Percentiles rank a stretch among this genome's conserved stretches.
phyloP scores from a whole-genome alignment of 2,113 vertebrate species.

The Toxotes chatareus region DNA sequence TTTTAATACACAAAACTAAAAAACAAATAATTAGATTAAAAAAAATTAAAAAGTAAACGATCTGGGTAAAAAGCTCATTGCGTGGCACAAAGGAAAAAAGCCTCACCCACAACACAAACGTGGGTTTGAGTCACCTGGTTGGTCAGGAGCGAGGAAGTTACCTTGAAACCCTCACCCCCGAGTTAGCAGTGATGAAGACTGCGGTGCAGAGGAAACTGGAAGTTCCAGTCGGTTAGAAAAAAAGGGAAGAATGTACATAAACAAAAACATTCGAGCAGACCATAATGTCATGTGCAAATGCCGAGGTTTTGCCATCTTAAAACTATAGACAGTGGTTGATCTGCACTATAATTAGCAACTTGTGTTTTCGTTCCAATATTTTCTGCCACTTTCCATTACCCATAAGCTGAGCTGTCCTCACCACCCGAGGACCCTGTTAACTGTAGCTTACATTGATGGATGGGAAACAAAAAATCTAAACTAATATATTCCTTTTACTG shows the following conservation, averaged over 20 bases:
- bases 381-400: not conserved
- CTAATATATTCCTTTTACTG: not conserved
- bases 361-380: not conserved
- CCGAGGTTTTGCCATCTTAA: not conserved
- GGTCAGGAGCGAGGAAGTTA: no score
- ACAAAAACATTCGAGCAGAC: not conserved
- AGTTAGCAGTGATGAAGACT: not conserved
- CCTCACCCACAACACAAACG: no score
- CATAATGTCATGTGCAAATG: not conserved
- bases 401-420: not conserved
- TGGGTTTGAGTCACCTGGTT: no score
- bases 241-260: not conserved
- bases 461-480: not conserved
- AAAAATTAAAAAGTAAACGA: no score
- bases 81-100: no score
- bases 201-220: not conserved
- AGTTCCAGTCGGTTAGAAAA: not conserved
- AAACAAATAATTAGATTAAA: no score
- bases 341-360: not conserved
- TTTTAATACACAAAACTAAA: no score
- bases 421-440: no score
- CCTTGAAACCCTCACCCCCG: no score
- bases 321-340: not conserved
- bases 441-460: no score
- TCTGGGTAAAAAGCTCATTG: no score